These are phyloP conservation scores for Aphrophora alni DNA, from an alignment of 2,888 invertebrate species.

Conservation along the genomic window DNA sequence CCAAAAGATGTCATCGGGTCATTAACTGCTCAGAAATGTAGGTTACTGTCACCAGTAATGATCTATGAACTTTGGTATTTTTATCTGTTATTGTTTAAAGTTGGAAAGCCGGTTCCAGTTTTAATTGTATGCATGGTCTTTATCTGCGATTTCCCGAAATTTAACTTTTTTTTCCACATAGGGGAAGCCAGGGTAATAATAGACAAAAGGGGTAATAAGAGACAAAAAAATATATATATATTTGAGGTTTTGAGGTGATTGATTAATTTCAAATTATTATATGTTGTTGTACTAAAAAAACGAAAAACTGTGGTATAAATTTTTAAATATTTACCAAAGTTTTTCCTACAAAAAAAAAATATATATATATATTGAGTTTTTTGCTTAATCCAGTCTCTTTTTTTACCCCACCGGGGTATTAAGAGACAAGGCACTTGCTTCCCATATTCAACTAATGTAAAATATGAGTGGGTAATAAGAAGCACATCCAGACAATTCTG, in stretches of 20 bases:
- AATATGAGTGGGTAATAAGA: conserved; percentile 9
- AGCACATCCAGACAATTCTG: background rate
- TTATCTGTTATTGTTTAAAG: too few relatives aligned
- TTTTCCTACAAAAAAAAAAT: background rate
- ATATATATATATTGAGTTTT: background rate
- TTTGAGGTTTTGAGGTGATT: conserved; percentile 2
- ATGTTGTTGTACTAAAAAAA: conserved; percentile 4
- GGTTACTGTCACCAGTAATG: too few relatives aligned
- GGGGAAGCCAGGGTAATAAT: conserved; percentile 16
- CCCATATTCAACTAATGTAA: conserved; percentile 11
- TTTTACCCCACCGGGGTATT: background rate
- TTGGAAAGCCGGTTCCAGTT: too few relatives aligned
- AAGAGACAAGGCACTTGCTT: conserved; percentile 7
- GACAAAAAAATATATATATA: background rate
- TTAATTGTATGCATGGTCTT: too few relatives aligned
- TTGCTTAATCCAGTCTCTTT: background rate
- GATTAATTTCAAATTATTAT: conserved; percentile 3
- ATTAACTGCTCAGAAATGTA: too few relatives aligned
- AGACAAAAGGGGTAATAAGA: conserved; percentile 17
- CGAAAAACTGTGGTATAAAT: background rate
- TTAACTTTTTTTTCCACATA: too few relatives aligned
- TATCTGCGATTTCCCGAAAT: too few relatives aligned
- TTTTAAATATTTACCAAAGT: background rate
- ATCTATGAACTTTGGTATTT: too few relatives aligned
- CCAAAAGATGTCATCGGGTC: too few relatives aligned